Evolutionary conservation across 2,888 invertebrate genomes (phyloP).

Genomic region (Zhuqinia jingwanae): DNA sequence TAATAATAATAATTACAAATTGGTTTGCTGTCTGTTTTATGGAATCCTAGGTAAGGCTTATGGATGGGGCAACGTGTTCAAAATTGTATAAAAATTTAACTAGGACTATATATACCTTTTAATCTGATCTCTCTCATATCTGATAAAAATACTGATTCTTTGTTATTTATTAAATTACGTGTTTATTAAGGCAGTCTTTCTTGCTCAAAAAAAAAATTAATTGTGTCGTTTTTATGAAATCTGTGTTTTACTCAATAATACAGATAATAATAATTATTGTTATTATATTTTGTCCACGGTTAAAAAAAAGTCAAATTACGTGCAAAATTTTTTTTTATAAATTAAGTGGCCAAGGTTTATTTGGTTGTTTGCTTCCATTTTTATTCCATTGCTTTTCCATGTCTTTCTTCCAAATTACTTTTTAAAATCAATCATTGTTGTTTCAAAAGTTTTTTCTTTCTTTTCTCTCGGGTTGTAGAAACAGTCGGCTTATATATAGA

Average conservation of each 20-base stretch:
- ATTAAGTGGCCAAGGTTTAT: too few species aligned
- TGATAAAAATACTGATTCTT: slow-evolving; percentile 49
- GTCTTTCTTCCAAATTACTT: too few species aligned
- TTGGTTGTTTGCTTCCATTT: too few species aligned
- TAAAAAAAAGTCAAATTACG: too few species aligned
- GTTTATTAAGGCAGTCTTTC: slow-evolving; percentile 50
- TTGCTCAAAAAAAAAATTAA: slow-evolving; percentile 63
- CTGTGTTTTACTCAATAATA: neutral
- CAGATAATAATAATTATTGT: neutral
- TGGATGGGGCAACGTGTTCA: slow-evolving; percentile 69
- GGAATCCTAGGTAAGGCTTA: slow-evolving; percentile 44
- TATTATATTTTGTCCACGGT: too few species aligned
- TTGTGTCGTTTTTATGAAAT: neutral
- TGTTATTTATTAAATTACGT: slow-evolving; percentile 15
- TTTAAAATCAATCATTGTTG: too few species aligned
- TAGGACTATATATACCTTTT: slow-evolving; percentile 51
- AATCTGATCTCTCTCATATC: slow-evolving; percentile 68
- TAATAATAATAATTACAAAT: neutral
- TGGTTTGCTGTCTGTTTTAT: slow-evolving; percentile 28
- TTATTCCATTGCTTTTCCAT: too few species aligned
- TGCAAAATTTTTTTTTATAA: too few species aligned
- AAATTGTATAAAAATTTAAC: slow-evolving; percentile 47
- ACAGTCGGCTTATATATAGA: too few species aligned
- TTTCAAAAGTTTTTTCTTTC: too few species aligned
- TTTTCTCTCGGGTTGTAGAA: too few species aligned